Base-by-base conservation (phyloP, 2,113 vertebrate species). In the Marmota monax region DNA sequence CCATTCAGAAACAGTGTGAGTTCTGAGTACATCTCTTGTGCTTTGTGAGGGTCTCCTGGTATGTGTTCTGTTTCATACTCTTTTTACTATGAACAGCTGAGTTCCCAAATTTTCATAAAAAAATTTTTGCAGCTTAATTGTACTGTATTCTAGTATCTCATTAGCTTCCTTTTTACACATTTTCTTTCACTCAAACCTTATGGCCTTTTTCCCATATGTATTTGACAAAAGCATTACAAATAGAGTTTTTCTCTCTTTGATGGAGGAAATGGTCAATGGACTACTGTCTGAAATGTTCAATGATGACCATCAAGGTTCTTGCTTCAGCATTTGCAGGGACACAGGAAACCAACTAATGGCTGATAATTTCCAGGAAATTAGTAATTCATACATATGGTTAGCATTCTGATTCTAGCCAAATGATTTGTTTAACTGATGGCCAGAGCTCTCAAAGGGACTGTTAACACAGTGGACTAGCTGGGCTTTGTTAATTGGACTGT, bases 321-420 rank as follows among this genome's bases (percentile, higher is more conserved):
- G 82, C 17, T 78, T 90, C 73, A 73, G 63, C 7, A 18, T 93
- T 89, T 72, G 22, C 61, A 91, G 79, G 63, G 83, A 94, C 56
- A 61, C 79, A 95, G 96, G 89, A 97, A 96, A 88, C 74, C 82
- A 89, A 76, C 32, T 89, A 84, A 93, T 90, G 77, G 69, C 80
- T 94, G 91, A 97, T 96, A 95, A 93, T 93, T 63, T 79, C 91
- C 91, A 97, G 95, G 78, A 94, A 97, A 97, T 96, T 86, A 84
- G 87, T 73, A 94, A 80, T 58, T 93, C 4, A 9, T 88, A 29
- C 86, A 84, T 94, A 96, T 92, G 94, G 89, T 92, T 74, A 90
- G 53, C 8, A 29, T 34, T 89, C 32, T 74, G 65, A 86, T 95
- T 77, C 63, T 27, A 53, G 89, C 91, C 88, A 96, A 93, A 93